A percentile compares a stretch with the other conserved stretches of the same genome.
phyloP scores from a whole-genome alignment of 2,888 invertebrate species.

The Drosophila silvestris region DNA sequence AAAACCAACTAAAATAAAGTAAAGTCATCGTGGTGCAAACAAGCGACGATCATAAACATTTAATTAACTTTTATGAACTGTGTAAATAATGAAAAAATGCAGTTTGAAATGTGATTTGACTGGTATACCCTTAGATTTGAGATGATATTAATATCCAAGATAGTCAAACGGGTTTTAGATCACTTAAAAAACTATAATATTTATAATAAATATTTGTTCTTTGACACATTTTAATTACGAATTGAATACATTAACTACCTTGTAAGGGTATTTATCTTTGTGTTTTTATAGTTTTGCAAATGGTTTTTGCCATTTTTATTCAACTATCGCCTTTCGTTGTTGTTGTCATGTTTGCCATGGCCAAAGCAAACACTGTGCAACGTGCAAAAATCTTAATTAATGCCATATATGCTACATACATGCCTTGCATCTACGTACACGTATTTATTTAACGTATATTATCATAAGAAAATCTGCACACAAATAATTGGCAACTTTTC shows the following conservation, averaged over 20 bases:
- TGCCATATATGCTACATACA: constrained; percentile 31
- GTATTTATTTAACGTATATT: constrained; percentile 21
- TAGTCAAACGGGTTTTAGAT: background rate
- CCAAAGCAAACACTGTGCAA: constrained; percentile 59
- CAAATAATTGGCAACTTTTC: constrained; percentile 74
- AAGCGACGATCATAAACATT: constrained; percentile 71
- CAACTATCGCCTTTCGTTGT: constrained; percentile 41
- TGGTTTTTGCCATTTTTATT: constrained; percentile 52
- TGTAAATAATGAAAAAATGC: constrained; percentile 63
- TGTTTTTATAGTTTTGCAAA: constrained; percentile 36
- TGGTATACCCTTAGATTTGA: constrained; percentile 7
- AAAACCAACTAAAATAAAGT: constrained; percentile 13
- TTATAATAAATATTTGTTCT: background rate
- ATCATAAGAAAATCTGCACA: constrained; percentile 50
- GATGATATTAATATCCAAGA: background rate
- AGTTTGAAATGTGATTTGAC: background rate
- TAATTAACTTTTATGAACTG: constrained; percentile 78
- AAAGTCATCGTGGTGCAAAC: constrained; percentile 52
- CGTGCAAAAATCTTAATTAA: constrained; percentile 70
- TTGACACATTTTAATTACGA: background rate
- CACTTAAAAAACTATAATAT: background rate
- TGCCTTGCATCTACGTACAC: constrained; percentile 7
- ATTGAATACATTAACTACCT: background rate
- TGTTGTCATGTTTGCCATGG: constrained; percentile 48
- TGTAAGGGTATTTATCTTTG: constrained; percentile 21